Base-by-base conservation (phyloP, 2,797 vertebrate species). In the Platalea minor region DNA sequence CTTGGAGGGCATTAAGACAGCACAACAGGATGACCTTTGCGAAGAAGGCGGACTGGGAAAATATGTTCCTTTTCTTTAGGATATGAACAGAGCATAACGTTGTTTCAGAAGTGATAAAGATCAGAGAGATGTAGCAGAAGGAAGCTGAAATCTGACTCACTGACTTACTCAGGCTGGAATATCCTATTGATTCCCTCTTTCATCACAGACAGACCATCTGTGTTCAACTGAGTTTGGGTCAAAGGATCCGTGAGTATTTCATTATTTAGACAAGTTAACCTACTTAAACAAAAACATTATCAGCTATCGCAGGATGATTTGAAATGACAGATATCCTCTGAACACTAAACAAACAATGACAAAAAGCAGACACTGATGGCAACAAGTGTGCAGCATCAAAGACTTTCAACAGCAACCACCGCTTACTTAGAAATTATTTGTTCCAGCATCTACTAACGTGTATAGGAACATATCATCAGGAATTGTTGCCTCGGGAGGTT, bases 151-250 rank as follows among this genome's bases (percentile, higher is more conserved):
- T 75, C 70, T 85, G 85, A 94, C 93, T 96, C 77, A 41, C 76
- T 83, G 92, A 92, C 85, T 96, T 76, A 54, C 64, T 83, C 59
- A 88, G 83, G 67, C 88, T 97, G 95, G 85, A 92, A 88, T 84
- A 84, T 93, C 75, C 80, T 75, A 88, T 91, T 56, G 93, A 97
- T 97, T 96, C 70, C 64, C 68, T 75, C 91, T 97, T 83, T 96
- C 74, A 95, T 85, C 84, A 56, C 83, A 83, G 39, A 35, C 82
- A 89, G 93, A 53, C 85, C 91, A 89, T 97, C 88, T 94, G 80
- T 69, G 91, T 87, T 93, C 74, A 59, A 23, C 41, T 26, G 67
- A 51, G 81, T 46, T 82, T 79, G 87, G 96, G 95, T 93, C 92
- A 96, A 31, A 89, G 88, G 91, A 93, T 87, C 77, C 12, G 5